Evolutionary conservation across 1,140 invertebrate species (phyloP), one percentile per base, ranked within the genome.

Genomic region (Goniozus legneri): DNA sequence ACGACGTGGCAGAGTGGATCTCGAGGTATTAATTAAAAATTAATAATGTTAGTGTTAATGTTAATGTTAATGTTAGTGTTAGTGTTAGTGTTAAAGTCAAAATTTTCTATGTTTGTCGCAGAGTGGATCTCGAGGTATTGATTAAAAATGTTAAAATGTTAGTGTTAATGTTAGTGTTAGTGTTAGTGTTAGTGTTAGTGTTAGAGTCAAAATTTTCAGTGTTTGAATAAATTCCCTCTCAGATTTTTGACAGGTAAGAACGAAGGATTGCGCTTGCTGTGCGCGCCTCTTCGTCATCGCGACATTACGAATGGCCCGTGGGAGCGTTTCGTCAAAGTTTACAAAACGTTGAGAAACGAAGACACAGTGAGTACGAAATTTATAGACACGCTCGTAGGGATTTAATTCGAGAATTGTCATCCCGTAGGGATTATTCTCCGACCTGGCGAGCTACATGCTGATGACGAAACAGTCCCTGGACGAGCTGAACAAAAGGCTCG

Each of bases 391-490:
- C n/a, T n/a, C n/a, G n/a, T 27, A 47, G 13, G 16, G 4, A 32
- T 48, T 15, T 10, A 12, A 31, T 13, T 43, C 8, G 12, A 32
- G 10, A 6, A 27, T 27, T 27, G 24, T 27, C 24, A 27, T 10
- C 4, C 24, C 24, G 4, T 27, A 77, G 76, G 75, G 74, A 16
- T 55, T 71, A 4, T 78, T 74, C 47, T 55, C 73, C 1, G 76
- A 79, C 52, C 32, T 75, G 16, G 63, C 75, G 1, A 71, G 74
- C 24, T 79, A 71, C 43, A 69, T 76, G 68, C 35, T 78, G 8
- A 65, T 79, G 52, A 65, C 69, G 0, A 52, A 67, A n/a, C 40
- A 53, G 7, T 79, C 77, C 0, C 37, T 79, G 1, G 44, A 64
- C 0, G 65, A 76, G 18, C 47, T 79, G 8, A 79, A 78, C 49